Evolutionary conservation across 2,888 invertebrate species (phyloP).

Genomic region (Aphrophora alni): DNA sequence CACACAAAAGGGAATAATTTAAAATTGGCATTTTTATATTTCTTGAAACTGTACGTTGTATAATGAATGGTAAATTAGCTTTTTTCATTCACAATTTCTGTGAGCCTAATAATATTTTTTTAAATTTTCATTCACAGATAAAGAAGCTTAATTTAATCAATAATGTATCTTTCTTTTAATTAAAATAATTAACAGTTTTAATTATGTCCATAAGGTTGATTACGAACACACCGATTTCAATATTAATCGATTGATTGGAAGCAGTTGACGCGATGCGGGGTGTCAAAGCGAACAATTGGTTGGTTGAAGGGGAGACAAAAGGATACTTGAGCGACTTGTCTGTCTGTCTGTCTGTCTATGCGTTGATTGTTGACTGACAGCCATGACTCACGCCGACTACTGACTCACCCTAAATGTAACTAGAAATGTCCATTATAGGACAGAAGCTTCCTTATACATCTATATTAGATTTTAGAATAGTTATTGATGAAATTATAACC

Average conservation of each 20-base stretch:
- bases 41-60: too few species aligned
- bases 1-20: too few species aligned
- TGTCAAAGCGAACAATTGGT: slow-evolving; percentile 5
- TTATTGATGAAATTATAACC: background rate
- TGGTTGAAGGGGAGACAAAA: background rate
- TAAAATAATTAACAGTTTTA: too few species aligned
- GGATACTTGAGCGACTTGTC: background rate
- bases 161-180: too few species aligned
- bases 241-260: background rate
- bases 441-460: background rate
- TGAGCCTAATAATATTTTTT: too few species aligned
- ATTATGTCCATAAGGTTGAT: too few species aligned
- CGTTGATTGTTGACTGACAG: slow-evolving; percentile 1
- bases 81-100: too few species aligned
- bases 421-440: too few species aligned
- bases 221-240: background rate
- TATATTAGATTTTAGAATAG: background rate
- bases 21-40: too few species aligned
- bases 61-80: too few species aligned
- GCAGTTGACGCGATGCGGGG: background rate
- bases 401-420: background rate
- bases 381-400: background rate
- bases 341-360: background rate
- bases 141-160: too few species aligned
- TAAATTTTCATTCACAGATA: too few species aligned